Evolutionary conservation across 2,888 invertebrate genomes (phyloP), one percentile per base, ranked within the genome.

Genomic region (Tinea pellionella): DNA sequence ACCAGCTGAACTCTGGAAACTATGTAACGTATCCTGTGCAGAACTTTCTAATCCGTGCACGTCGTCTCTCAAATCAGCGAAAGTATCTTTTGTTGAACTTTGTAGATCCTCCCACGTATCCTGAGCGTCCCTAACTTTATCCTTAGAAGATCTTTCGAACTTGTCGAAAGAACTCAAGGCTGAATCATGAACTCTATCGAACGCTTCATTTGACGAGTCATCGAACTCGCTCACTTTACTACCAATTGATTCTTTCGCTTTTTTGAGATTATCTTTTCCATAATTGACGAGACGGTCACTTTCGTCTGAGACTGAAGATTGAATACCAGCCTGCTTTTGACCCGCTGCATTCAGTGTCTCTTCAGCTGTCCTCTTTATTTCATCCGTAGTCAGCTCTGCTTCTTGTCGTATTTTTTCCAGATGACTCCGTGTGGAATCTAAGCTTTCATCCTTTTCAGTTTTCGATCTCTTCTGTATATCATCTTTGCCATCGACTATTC

Each of bases 1-100:
- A 4, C 86, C 86, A 1, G 87, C 85, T 2, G 87, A 87, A 66
- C 86, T 87, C 65, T 86, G 87, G 69, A 87, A 84, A 64, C 86
- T 86, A 63, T 80, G 82, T 63, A 87, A 63, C 30, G 86, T 87
- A 60, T 86, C 86, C 63, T 86, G 85, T 0, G 82, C 75, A 2
- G 85, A 85, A 64, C 69, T 83, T 61, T 81, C 85, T 60, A 81
- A 65, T 59, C 80, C 79, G 63, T 77, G 72, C n/a, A 75, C 74
- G 62, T 86, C 85, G 63, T 86, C 85, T 62, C 70, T 77, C 62
- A 80, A 72, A 51, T 78, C 80, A 11, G 85, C 86, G 66, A 70
- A 85, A 16, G 86, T 86, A 61, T 86, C 86, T n/a, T 80, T 68
- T 11, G 84, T 75, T 11, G 83, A 81, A 66, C 82, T 84, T 61